Percentiles rank a stretch among this genome's conserved stretches.
These are phyloP conservation scores for Ips nitidus DNA, from an alignment of 1,140 invertebrate species.

Conservation along the genomic window DNA sequence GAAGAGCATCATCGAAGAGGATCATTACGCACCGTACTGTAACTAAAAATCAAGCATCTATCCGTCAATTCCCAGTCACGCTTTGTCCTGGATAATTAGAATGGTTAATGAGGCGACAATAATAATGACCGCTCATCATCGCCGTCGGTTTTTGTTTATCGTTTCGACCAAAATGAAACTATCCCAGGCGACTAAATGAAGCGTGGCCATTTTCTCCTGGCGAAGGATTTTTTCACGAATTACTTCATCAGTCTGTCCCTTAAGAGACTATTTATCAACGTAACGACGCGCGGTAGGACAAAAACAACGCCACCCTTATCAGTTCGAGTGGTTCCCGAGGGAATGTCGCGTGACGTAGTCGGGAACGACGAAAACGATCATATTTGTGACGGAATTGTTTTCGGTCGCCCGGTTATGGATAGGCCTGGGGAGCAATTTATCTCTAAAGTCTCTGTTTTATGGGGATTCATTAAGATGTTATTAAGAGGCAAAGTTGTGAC, in stretches of 20 bases:
- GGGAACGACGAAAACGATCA: constrained; percentile 7
- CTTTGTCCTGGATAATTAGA: background rate
- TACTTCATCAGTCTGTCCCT: constrained; percentile 6
- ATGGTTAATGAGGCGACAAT: constrained; percentile 12
- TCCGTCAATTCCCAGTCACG: background rate
- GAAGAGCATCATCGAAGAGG: background rate
- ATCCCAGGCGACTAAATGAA: no score
- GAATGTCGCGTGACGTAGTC: background rate
- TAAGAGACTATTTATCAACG: constrained; percentile 18
- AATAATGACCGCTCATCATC: background rate
- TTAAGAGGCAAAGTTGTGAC: no score
- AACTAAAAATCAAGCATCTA: background rate
- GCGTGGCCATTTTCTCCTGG: no score
- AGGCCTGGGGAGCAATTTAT: no score
- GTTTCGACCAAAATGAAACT: no score
- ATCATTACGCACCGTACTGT: background rate
- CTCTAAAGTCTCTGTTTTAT: no score
- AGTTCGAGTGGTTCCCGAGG: constrained; percentile 2
- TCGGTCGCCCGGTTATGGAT: background rate
- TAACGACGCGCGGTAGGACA: constrained; percentile 9
- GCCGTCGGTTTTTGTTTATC: no score
- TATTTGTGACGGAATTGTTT: constrained; percentile 9
- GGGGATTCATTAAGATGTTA: no score
- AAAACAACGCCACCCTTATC: constrained; percentile 18
- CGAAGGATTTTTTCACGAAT: constrained; percentile 6